Base-by-base conservation (phyloP, 2,113 vertebrate species). In the Leiothrix lutea region DNA sequence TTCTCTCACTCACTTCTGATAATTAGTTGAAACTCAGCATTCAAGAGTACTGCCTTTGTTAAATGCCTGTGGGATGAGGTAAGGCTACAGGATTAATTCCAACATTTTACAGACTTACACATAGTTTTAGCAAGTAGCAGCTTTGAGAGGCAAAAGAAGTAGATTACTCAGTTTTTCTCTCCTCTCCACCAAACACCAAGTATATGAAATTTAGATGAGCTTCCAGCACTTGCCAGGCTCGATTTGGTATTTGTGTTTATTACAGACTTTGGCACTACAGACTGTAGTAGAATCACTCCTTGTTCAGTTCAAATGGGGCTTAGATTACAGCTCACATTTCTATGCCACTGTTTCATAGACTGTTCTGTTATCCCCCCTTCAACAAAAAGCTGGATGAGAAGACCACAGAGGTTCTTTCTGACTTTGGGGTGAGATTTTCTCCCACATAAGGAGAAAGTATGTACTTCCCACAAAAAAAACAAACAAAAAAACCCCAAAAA, bases 21-120 rank as follows among this genome's bases (percentile, higher is more conserved):
- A 96, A 97, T 97, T 96, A 97, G 89, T 57, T 90, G 80, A 91
- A 96, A 95, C 54, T 80, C 67, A 64, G 56, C 71, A 81, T 94
- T 97, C 91, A 97, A 84, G 93, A 97, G 97, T 75, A 66, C 89
- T 94, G 90, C 77, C 92, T 97, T 97, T 98, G 96, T 98, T 96
- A 97, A 94, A 98, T 97, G 88, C 91, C 94, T 96, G 69, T 45
- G 58, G 53, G 75, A 88, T 97, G 96, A 98, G 78, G 89, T 97
- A 97, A 97, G 72, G 29, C 61, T 94, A 60, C 75, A 89, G 91
- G 78, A 97, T 79, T 92, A 88, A 94, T 90, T 95, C 88, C 95
- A 97, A 11, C 33, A 66, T 47, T 85, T 86, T 36, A 65, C 54
- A 89, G 84, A 79, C 19, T 23, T 38, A 29, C 57, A 86, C 18